Percentiles rank a stretch among this genome's conserved stretches.
Evolutionary conservation across 1,140 invertebrate species (phyloP).

Genomic region (Amyelois transitella): DNA sequence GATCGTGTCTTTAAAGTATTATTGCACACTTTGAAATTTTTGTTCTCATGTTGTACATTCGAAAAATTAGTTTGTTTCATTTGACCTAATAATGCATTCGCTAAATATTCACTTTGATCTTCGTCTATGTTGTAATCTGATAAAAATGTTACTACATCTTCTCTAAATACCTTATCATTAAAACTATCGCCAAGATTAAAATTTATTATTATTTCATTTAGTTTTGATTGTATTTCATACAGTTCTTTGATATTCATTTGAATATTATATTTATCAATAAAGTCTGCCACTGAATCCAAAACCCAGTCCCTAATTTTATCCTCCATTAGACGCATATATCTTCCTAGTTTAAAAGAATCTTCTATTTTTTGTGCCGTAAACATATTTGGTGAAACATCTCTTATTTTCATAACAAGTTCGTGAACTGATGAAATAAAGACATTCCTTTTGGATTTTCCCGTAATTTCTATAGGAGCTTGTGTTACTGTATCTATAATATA

Average conservation of each 20-base stretch:
- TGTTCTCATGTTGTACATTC: background rate
- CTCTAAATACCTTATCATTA: background rate
- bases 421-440: background rate
- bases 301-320: slow-evolving; percentile 25
- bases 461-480: background rate
- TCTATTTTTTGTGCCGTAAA: background rate
- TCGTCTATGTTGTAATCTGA: background rate
- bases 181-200: background rate
- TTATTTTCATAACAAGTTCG: background rate
- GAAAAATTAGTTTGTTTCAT: background rate
- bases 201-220: background rate
- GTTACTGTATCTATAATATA: background rate
- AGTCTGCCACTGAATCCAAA: background rate
- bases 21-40: background rate
- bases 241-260: background rate
- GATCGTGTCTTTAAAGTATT: background rate
- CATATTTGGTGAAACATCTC: background rate
- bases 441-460: background rate
- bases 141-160: background rate
- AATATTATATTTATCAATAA: background rate
- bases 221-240: background rate
- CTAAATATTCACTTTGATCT: background rate
- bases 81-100: background rate
- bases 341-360: slow-evolving; percentile 4
- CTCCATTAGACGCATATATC: slow-evolving; percentile 22